These are phyloP conservation scores for Pammene aurita DNA, from an alignment of 2,888 invertebrate genomes.

Conservation along the genomic window DNA sequence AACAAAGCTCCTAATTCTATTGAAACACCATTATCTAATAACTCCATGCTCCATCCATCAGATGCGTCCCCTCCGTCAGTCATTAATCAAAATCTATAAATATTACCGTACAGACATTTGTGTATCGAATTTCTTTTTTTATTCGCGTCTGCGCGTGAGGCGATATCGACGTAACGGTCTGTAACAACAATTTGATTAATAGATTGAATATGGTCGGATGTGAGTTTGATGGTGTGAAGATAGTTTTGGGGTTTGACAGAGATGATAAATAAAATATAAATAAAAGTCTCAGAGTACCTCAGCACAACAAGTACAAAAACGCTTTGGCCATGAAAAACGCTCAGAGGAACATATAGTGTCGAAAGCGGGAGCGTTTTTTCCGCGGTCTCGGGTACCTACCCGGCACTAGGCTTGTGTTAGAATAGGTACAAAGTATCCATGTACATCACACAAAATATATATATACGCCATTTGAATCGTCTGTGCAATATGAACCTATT, in stretches of 20 bases:
- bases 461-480: too few relatives aligned
- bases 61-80: slow-evolving; percentile 69
- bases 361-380: too few relatives aligned
- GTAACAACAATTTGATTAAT: slow-evolving; percentile 41
- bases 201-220: slow-evolving; percentile 33
- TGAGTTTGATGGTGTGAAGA: slow-evolving; percentile 5
- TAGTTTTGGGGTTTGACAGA: slow-evolving; percentile 7
- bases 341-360: too few relatives aligned
- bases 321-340: too few relatives aligned
- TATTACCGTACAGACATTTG: slow-evolving; percentile 72
- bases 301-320: too few relatives aligned
- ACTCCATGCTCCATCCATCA: slow-evolving; percentile 75
- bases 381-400: too few relatives aligned
- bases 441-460: too few relatives aligned
- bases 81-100: slow-evolving; percentile 83
- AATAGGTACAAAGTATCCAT: too few relatives aligned
- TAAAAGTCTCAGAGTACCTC: background rate
- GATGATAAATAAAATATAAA: too few relatives aligned
- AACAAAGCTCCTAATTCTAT: slow-evolving; percentile 81
- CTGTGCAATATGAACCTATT: too few relatives aligned
- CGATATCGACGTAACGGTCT: slow-evolving; percentile 39
- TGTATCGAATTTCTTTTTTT: slow-evolving; percentile 65
- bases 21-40: slow-evolving; percentile 82
- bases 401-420: too few relatives aligned
- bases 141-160: slow-evolving; percentile 37